Evolutionary conservation across 2,888 invertebrate species (phyloP), one percentile per base, ranked within the genome.

Genomic region (Nomada ferruginata): DNA sequence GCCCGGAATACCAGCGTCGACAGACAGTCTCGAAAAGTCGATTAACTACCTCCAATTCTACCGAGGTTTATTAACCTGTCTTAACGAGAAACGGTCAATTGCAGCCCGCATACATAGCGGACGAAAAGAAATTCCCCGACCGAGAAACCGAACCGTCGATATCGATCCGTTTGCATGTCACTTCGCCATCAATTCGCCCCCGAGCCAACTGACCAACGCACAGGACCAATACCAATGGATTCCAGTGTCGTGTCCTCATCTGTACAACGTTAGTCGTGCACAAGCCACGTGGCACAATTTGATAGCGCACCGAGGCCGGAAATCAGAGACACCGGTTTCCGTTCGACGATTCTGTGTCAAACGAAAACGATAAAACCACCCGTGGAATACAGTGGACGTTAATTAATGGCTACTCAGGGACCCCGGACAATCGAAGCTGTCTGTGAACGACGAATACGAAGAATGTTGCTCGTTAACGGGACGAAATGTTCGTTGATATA

Each of bases 131-230:
- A 9, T 44, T 53, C n/a, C n/a, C 15, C n/a, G 63, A 60, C 50
- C 50, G 36, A 60, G 50, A 72, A 55, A 63, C 42, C 63, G 44
- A 72, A 53, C 50, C 53, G 10, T 36, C 11, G 29, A 15, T 53
- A 57, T 73, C 64, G 72, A 73, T 64, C 55, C n/a, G 26, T 55
- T 72, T 44, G 44, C 3, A 18, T 23, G 42, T 29, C 63, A 36
- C 42, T 63, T 61, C 52, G 57, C 63, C 42, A n/a, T 53, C 15
- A n/a, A 63, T 42, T 18, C n/a, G 29, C 18, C 18, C 60, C 29
- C n/a, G n/a, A 76, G 50, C 47, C 47, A 66, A 65, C 65, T 42
- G 65, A 77, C 78, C 79, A 26, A 52, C 59, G 9, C 10, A 44
- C 68, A 18, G 57, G 63, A 36, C 59, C 69, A 69, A 52, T 70